Conservation (phyloP, 23 tunicate species). For the Halocynthia aurantium region DNA sequence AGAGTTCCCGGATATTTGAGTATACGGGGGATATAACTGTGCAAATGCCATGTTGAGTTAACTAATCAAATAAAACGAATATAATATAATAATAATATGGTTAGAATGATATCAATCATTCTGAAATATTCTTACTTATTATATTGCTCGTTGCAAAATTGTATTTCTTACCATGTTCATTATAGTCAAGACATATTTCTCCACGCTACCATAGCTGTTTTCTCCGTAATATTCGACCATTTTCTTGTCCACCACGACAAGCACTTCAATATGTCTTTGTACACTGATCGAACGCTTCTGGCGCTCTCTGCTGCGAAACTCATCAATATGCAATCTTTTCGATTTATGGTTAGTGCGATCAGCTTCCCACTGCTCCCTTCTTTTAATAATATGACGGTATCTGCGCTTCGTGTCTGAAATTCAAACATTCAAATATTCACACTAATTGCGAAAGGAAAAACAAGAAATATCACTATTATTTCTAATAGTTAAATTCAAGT, state of each 20-base stretch:
- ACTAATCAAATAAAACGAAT: too few relatives aligned
- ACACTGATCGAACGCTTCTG: slow-evolving; percentile 60
- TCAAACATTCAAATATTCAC: neutral
- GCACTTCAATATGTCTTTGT: slow-evolving; percentile 63
- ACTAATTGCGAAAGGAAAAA: neutral
- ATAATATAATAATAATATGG: too few relatives aligned
- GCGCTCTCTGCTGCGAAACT: neutral
- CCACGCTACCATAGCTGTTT: slow-evolving; percentile 33
- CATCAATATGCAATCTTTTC: neutral
- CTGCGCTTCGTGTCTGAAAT: slow-evolving; percentile 41
- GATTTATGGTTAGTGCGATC: slow-evolving; percentile 13
- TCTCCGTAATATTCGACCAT: slow-evolving; percentile 60
- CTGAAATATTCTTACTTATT: too few relatives aligned
- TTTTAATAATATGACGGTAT: slow-evolving; percentile 34
- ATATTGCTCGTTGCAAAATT: neutral
- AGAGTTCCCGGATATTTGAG: too few relatives aligned
- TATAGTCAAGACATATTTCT: slow-evolving; percentile 74
- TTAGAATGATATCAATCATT: too few relatives aligned
- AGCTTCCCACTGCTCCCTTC: slow-evolving; percentile 54
- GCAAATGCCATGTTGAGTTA: too few relatives aligned
- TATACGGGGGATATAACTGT: too few relatives aligned
- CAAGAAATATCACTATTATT: neutral
- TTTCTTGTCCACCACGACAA: slow-evolving; percentile 67
- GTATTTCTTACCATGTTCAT: slow-evolving; percentile 65
- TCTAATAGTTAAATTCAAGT: neutral